Evolutionary conservation across 2,797 vertebrate genomes (phyloP).

Genomic region (Threskiornis aethiopicus): DNA sequence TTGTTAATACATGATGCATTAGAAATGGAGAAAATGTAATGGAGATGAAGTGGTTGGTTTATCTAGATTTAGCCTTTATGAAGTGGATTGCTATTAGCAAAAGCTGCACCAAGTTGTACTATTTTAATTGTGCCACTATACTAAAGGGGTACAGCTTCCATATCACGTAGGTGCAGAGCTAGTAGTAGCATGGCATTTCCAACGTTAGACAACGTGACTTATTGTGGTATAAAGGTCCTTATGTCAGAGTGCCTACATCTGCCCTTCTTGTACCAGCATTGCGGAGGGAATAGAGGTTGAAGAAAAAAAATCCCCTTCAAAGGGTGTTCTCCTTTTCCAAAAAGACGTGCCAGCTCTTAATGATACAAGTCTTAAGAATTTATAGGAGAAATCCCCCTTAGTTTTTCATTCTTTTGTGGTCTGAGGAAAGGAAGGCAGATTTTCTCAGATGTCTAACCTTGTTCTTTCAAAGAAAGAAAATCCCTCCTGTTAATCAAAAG

Average conservation of each 20-base stretch:
- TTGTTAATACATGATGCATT: neutral
- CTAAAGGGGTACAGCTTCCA: neutral
- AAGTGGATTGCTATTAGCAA: neutral
- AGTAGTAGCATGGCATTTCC: neutral
- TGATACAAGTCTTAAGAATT: neutral
- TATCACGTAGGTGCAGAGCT: neutral
- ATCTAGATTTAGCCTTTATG: neutral
- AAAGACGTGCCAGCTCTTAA: neutral
- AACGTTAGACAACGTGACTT: neutral
- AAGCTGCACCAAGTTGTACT: neutral
- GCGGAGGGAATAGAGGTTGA: fast-evolving
- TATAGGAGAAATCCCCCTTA: neutral
- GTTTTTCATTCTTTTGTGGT: neutral
- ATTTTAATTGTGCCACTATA: neutral
- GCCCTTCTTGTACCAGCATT: neutral
- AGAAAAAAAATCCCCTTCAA: neutral
- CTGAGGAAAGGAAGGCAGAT: neutral
- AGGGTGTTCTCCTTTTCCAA: neutral
- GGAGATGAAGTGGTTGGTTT: neutral
- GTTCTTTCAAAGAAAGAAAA: neutral
- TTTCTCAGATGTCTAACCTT: neutral
- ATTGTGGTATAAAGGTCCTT: neutral
- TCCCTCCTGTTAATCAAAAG: neutral
- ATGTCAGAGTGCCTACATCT: neutral
- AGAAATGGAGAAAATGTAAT: neutral